Conservation (phyloP, 1,140 invertebrate species). For the Episyrphus balteatus region DNA sequence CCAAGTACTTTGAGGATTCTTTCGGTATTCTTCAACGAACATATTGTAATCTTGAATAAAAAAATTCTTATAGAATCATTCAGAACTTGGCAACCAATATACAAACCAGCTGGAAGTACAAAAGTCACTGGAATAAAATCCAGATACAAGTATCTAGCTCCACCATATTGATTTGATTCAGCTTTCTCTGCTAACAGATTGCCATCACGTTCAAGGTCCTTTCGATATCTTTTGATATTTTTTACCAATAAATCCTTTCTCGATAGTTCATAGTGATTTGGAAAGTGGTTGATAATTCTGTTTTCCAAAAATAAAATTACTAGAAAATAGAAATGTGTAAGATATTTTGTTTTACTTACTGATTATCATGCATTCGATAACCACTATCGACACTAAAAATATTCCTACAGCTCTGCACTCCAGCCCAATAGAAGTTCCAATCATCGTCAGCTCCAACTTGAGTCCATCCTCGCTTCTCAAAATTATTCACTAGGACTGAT, state of each 20-base stretch:
- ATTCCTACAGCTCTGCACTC: constrained; percentile 76
- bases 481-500: constrained; percentile 88
- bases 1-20: constrained; percentile 86
- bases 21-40: constrained; percentile 90
- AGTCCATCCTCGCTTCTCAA: constrained; percentile 84
- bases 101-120: constrained; percentile 68
- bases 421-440: constrained; percentile 96
- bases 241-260: constrained; percentile 90
- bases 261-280: constrained; percentile 90
- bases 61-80: neutral
- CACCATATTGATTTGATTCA: constrained; percentile 51
- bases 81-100: neutral
- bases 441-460: constrained; percentile 87
- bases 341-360: constrained; percentile 45
- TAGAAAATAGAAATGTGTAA: neutral
- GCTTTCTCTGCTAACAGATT: constrained; percentile 68
- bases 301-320: neutral
- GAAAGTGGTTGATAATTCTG: constrained; percentile 76
- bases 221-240: constrained; percentile 88
- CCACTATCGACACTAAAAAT: constrained; percentile 88
- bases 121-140: constrained; percentile 91
- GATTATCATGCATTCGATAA: constrained; percentile 83
- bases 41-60: constrained; percentile 69
- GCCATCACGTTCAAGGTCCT: constrained; percentile 83
- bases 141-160: constrained; percentile 65